phyloP scores from a whole-genome alignment of 1,140 invertebrate genomes.

The Pristionchus pacificus region DNA sequence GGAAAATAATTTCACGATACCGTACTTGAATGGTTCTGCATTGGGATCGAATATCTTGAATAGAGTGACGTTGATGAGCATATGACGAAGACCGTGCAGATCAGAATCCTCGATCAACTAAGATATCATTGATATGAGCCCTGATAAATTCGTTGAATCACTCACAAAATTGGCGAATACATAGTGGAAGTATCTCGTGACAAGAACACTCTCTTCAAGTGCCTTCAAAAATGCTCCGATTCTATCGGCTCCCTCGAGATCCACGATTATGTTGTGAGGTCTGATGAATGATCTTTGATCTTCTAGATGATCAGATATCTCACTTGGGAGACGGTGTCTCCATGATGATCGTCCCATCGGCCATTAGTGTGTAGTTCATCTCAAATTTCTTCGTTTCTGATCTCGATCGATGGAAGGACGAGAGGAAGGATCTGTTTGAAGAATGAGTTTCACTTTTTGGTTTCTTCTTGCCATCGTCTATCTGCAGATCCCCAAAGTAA shows the following conservation, averaged over 20 bases:
- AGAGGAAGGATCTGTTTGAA: background rate
- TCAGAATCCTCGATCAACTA: slow-evolving; percentile 30
- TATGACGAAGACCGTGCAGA: slow-evolving; percentile 23
- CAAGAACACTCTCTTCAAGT: slow-evolving; percentile 29
- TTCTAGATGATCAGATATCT: background rate
- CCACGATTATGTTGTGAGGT: slow-evolving; percentile 28
- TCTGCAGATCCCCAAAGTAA: background rate
- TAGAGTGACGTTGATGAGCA: slow-evolving; percentile 30
- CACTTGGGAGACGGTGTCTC: slow-evolving; percentile 3
- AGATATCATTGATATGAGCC: slow-evolving; percentile 7
- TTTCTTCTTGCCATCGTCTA: background rate
- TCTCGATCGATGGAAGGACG: background rate
- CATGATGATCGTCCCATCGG: background rate
- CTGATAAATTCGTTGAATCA: background rate
- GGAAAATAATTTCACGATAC: too few species aligned
- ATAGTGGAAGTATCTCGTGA: slow-evolving; percentile 34
- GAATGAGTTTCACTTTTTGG: background rate
- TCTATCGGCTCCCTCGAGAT: slow-evolving; percentile 26
- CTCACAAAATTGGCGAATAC: slow-evolving; percentile 36
- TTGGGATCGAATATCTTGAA: slow-evolving; percentile 31
- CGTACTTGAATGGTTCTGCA: slow-evolving; percentile 24
- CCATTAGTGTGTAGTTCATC: background rate
- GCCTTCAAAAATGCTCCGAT: slow-evolving; percentile 25
- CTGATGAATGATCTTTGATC: slow-evolving; percentile 12
- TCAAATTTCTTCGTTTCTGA: too few species aligned